These are phyloP conservation scores for Ormyrus rosae DNA, from an alignment of 2,888 invertebrate species.

Conservation along the genomic window DNA sequence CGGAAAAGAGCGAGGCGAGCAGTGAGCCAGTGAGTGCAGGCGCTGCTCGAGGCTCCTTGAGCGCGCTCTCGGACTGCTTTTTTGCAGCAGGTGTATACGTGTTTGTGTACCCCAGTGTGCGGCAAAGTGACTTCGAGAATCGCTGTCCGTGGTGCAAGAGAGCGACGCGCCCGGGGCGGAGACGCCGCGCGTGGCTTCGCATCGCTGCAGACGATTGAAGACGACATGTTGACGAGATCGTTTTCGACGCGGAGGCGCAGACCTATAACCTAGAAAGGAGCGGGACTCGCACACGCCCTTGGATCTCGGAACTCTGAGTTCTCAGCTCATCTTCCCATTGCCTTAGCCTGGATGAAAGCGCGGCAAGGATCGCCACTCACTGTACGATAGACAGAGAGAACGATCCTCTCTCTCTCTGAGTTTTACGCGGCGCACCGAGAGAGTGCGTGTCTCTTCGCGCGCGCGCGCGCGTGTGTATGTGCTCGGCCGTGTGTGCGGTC, in stretches of 20 bases:
- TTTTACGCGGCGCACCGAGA: conserved; percentile 32
- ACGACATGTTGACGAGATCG: conserved; percentile 6
- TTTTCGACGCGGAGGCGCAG: conserved; percentile 14
- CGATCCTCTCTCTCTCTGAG: not conserved
- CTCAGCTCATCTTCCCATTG: too few species aligned
- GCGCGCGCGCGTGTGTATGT: not conserved
- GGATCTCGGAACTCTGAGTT: too few species aligned
- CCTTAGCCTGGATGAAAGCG: not conserved
- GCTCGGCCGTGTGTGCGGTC: not conserved
- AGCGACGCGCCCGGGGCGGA: too few species aligned
- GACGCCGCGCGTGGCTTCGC: conserved; percentile 15
- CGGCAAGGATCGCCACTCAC: conserved; percentile 29
- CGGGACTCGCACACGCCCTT: not conserved
- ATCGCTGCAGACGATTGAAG: conserved; percentile 5
- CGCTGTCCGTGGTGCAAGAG: too few species aligned
- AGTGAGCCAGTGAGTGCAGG: not conserved
- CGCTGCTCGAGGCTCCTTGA: too few species aligned
- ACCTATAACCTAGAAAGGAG: conserved; percentile 35
- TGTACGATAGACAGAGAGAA: conserved; percentile 24
- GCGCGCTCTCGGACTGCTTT: too few species aligned
- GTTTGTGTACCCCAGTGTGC: too few species aligned
- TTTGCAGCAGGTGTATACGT: too few species aligned
- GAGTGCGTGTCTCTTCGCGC: conserved; percentile 25
- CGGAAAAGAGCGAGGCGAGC: not conserved
- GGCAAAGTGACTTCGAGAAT: too few species aligned